Evolutionary conservation across 2,888 invertebrate species (phyloP).

Genomic region (Resseliella maxima): DNA sequence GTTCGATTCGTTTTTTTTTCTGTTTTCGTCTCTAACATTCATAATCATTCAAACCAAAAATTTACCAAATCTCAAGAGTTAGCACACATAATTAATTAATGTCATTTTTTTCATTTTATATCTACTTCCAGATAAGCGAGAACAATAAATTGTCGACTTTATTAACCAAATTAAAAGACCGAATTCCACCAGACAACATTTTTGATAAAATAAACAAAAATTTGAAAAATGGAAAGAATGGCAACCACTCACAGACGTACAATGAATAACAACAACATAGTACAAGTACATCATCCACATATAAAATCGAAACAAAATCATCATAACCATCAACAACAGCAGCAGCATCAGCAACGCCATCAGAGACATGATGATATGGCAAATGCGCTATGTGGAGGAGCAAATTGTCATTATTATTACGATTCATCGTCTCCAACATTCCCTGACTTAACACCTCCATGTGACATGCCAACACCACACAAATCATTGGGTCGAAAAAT

Average conservation of each 20-base stretch:
- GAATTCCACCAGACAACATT: no score
- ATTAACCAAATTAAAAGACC: constrained; percentile 19
- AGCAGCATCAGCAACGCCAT: background rate
- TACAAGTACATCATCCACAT: constrained; percentile 18
- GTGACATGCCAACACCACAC: constrained; percentile 74
- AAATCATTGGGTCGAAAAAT: constrained; percentile 59
- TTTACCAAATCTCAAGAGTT: background rate
- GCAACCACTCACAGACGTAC: background rate
- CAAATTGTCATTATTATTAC: constrained; percentile 56
- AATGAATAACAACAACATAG: constrained; percentile 17
- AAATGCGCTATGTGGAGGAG: constrained; percentile 52
- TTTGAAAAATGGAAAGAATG: background rate
- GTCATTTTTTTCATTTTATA: constrained; percentile 18
- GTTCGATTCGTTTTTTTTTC: background rate
- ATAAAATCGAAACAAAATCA: constrained; percentile 15
- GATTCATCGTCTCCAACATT: constrained; percentile 62
- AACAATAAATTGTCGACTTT: constrained; percentile 6
- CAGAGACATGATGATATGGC: constrained; percentile 8
- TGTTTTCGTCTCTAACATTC: background rate
- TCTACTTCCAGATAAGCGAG: constrained; percentile 21
- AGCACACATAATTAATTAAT: constrained; percentile 27
- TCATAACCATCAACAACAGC: constrained; percentile 7
- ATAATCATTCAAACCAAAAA: background rate
- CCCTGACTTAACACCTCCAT: constrained; percentile 81
- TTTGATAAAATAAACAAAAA: background rate